Base-by-base conservation (phyloP, 2,888 invertebrate genomes). In the Morpho helenor region DNA sequence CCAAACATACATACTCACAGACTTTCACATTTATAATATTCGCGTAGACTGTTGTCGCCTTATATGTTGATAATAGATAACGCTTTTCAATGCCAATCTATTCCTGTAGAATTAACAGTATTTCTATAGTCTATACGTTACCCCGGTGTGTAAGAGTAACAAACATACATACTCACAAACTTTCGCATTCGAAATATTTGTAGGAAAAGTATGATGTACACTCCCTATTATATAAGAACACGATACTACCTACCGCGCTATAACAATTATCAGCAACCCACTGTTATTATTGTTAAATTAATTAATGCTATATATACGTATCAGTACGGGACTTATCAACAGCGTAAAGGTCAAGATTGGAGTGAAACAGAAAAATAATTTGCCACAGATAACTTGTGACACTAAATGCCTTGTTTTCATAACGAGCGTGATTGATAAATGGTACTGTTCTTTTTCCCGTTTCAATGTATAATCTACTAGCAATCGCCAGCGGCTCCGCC, bases 321-420 rank as follows among this genome's bases (percentile, higher is more conserved):
- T 61, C 56, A 59, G 60, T 60, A 58, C 60, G 62, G 56, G 58
- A 68, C 70, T 79, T 83, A 83, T 82, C 82, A 66, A 65, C 68
- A 66, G 70, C 74, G 72, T 69, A 68, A 69, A 70, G 84, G 85
- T 84, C 84, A 80, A 67, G 76, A 71, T 74, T 74, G 69, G 45
- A 77, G 75, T 73, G 72, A 73, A 79, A 82, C 83, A 85, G 82
- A 87, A 87, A 86, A 86, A 87, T 85, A 87, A 88, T 87, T 87
- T 87, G 87, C 84, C 75, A 76, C 71, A 68, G 86, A 87, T 87
- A 87, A 83, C 66, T 61, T 76, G 73, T 76, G 75, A 80, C 68
- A 79, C 74, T 76, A 77, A 79, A 77, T 75, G 78, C 48, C 53
- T 48, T 54, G 50, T 54, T 61, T 56, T 59, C 53, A 41, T 52